Conservation (phyloP, 2,113 vertebrate genomes). For the Chaetorhynchus papuensis region DNA sequence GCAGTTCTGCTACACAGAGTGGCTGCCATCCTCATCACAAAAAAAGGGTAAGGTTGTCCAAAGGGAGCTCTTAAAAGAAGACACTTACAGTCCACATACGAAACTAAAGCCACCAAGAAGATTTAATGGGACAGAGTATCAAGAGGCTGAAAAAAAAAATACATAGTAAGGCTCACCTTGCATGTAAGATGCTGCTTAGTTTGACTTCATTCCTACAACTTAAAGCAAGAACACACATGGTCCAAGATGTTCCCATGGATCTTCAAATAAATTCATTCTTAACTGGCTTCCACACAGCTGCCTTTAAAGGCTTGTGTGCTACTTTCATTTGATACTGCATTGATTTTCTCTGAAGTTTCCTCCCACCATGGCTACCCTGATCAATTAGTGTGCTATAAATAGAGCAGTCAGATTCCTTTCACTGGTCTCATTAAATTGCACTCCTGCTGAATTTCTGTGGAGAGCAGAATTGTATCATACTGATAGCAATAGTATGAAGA, state of each 20-base stretch:
- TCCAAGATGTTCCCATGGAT: neutral
- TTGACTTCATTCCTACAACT: neutral
- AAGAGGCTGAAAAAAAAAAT: neutral
- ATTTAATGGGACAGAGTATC: neutral
- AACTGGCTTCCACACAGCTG: conserved; percentile 42
- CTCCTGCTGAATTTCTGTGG: conserved; percentile 35
- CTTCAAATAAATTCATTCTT: conserved; percentile 32
- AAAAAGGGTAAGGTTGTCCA: neutral
- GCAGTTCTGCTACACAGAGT: neutral
- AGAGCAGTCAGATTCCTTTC: conserved; percentile 33
- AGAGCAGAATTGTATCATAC: neutral
- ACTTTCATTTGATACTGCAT: conserved; percentile 51
- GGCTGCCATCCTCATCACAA: neutral
- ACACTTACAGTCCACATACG: neutral
- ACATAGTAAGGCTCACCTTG: neutral
- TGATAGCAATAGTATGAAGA: neutral
- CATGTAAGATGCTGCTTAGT: neutral
- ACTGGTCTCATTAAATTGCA: conserved; percentile 34
- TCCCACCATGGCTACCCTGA: conserved; percentile 45
- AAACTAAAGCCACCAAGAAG: neutral
- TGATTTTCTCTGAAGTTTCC: conserved; percentile 62
- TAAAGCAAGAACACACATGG: neutral
- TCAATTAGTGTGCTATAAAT: conserved; percentile 65
- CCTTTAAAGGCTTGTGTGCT: conserved; percentile 6
- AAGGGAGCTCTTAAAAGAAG: neutral